Conservation (phyloP, 2,888 invertebrate species). For the Megalurothrips usitatus region DNA sequence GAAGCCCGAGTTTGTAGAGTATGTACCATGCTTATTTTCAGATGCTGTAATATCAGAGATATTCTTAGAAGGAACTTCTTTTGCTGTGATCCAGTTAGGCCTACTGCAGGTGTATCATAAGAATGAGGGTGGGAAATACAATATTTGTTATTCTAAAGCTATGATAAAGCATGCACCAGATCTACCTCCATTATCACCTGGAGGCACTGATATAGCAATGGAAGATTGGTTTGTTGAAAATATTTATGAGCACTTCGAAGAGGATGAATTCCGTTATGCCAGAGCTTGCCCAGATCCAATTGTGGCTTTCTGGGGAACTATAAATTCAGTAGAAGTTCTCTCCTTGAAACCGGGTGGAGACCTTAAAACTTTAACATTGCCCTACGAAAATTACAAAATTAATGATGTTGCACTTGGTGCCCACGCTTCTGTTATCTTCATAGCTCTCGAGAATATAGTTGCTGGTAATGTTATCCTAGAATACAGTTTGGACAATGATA, state of each 20-base stretch:
- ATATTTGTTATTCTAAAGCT: neutral
- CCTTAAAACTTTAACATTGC: neutral
- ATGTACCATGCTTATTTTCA: neutral
- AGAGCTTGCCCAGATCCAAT: neutral
- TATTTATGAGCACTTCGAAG: neutral
- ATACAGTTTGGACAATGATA: neutral
- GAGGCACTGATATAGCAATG: neutral
- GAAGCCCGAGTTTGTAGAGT: neutral
- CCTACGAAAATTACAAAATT: neutral
- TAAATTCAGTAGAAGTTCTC: neutral
- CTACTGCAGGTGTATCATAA: neutral
- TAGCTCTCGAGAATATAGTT: neutral
- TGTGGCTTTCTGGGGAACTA: slow-evolving; percentile 9
- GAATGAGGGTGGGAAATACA: neutral
- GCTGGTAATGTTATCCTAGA: neutral
- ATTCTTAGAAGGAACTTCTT: slow-evolving; percentile 1
- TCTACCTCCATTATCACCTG: neutral
- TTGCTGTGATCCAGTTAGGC: neutral
- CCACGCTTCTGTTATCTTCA: neutral
- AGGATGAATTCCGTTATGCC: slow-evolving; percentile 7
- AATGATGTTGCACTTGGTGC: slow-evolving; percentile 7
- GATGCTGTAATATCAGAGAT: slow-evolving; percentile 4
- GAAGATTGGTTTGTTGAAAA: slow-evolving; percentile 21
- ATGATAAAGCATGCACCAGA: neutral
- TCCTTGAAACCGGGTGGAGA: neutral